Evolutionary conservation across 2,113 vertebrate species (phyloP), one percentile per base, ranked within the genome.

Genomic region (Sclerurus mexicanus): DNA sequence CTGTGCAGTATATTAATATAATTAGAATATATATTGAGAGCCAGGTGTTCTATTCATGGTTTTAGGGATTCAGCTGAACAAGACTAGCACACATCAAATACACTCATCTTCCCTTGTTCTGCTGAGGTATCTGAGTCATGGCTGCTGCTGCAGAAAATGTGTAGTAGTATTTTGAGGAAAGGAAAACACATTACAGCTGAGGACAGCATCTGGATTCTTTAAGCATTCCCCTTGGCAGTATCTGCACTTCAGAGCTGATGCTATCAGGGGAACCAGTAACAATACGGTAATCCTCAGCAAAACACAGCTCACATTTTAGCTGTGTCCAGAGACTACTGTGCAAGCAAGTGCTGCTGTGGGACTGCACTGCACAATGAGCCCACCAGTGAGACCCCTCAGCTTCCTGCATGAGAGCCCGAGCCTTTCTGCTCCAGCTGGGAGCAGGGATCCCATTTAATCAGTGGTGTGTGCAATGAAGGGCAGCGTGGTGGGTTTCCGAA

Each of bases 231-330:
- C 12, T 19, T 13, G 79, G 91, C 47, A 4, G 0, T 59, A 88
- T 80, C 75, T 67, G 21, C 3, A 13, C 68, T 90, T 72, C 2
- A 3, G 78, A 93, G 78, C 5, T 83, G 82, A 46, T 80, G 85
- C 68, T 93, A 30, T 80, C 42, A 18, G 55, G 86, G 89, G 83
- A 86, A 84, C 37, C 55, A 83, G 74, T 47, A 87, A 77, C 59
- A 94, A 21, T 58, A 66, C 7, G 35, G 40, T 94, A 93, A 93
- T 96, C 81, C 80, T 49, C 95, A 85, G 85, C 66, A 92, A 89
- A 93, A 71, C 66, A 69, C 3, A 59, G 81, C 81, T 88, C 55
- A 21, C 15, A 1, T 5, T 93, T 86, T 28, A 81, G 59, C 79
- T 66, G 66, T 75, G 73, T 64, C 64, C 74, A 27, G 91, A 87